Base-by-base conservation (phyloP, 2,888 invertebrate species). In the Euphydryas editha region DNA sequence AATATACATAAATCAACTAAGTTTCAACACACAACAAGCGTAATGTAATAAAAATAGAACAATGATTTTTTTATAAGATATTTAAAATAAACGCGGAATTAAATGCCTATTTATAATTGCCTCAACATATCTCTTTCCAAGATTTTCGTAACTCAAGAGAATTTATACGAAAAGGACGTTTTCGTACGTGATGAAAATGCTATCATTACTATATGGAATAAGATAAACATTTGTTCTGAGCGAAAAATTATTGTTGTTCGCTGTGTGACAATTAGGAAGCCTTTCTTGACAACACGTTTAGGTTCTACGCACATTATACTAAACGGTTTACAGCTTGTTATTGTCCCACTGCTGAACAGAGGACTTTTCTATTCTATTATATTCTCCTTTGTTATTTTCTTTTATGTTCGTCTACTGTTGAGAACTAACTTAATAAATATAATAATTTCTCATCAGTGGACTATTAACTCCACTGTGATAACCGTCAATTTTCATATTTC, bases 121-220 rank as follows among this genome's bases (percentile, higher is more conserved):
- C 11, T 37, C 1, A 30, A 18, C 18, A 13, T 39, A 54, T 42
- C 13, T 24, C 10, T 36, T 24, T 13, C 1, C 1, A 49, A 30
- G 8, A 24, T 24, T 20, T 62, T 63, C 49, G 57, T 63, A 58
- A 11, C 24, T 63, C 39, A 8, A n/a, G 24, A 18, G 11, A 30
- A 42, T 57, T 57, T 21, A 58, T 57, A 20, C 39, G 62, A 42
- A 21, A 62, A 21, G 56, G 57, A 58, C 57, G 57, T 15, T 51
- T 62, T 47, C 8, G 62, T 49, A 57, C 62, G 62, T 63, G 62
- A 63, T 58, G 62, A 63, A 58, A 63, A 63, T 49, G 62, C 57
- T 63, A 63, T 63, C 57, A 49, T 62, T 62, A 62, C 56, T 49
- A 62, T 62, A 57, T 42, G 56, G 21, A 62, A 57, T 36, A 56